phyloP scores from a whole-genome alignment of 2,797 vertebrate species.

The Poliocrania exsul region DNA sequence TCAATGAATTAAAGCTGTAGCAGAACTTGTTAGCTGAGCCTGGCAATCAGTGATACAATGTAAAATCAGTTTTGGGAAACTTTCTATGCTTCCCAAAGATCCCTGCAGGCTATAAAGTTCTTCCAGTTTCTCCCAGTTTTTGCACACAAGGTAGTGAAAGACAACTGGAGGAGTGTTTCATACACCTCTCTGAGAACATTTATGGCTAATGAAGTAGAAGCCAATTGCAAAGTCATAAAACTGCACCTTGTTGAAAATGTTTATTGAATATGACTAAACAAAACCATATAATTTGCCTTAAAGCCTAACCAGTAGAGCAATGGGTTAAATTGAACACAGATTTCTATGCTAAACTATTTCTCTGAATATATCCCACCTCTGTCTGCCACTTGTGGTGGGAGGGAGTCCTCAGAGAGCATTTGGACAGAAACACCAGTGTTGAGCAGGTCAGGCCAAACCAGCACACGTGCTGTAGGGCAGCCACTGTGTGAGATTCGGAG shows the following conservation, averaged over 20 bases:
- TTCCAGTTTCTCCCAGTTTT: background rate
- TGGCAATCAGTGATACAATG: background rate
- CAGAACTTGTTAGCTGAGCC: background rate
- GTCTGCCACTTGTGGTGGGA: background rate
- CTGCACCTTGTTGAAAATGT: background rate
- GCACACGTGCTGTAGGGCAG: background rate
- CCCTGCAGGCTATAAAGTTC: background rate
- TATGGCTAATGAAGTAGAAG: rapidly evolving
- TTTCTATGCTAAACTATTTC: background rate
- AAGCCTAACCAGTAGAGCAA: background rate
- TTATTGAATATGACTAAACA: background rate
- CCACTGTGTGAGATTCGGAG: background rate
- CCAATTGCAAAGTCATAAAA: background rate
- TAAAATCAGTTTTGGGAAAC: background rate
- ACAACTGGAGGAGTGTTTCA: background rate
- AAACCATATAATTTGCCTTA: background rate
- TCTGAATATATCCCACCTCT: background rate
- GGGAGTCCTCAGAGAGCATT: background rate
- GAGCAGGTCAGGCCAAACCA: background rate
- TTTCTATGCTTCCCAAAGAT: background rate
- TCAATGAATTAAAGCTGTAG: background rate
- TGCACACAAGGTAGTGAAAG: background rate
- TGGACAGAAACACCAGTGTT: background rate
- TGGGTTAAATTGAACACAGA: background rate
- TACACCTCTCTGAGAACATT: background rate